These are phyloP conservation scores for Dynastes grantii DNA, from an alignment of 2,888 invertebrate species.

Conservation along the genomic window DNA sequence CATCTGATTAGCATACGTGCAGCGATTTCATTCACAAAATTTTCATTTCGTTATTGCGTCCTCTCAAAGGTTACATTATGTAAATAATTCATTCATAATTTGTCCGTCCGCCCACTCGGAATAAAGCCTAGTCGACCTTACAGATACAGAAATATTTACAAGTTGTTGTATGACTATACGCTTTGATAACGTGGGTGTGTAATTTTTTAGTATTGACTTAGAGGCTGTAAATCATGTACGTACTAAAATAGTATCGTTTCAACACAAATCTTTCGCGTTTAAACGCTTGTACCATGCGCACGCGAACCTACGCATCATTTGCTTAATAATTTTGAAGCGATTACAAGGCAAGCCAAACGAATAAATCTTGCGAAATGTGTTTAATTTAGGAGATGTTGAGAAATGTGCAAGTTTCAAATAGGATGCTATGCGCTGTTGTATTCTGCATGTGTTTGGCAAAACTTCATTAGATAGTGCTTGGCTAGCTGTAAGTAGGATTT, in stretches of 20 bases:
- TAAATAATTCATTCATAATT: constrained; percentile 47
- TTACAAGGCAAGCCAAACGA: constrained; percentile 8
- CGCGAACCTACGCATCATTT: constrained; percentile 55
- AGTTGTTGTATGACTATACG: constrained; percentile 1
- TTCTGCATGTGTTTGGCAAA: constrained; percentile 5
- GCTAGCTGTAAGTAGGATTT: too few species aligned
- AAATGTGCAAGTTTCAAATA: constrained; percentile 22
- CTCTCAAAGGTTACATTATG: constrained; percentile 44
- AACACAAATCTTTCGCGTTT: constrained; percentile 26
- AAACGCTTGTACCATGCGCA: background rate
- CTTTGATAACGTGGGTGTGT: constrained; percentile 40
- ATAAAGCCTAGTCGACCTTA: constrained; percentile 42
- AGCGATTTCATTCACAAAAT: constrained; percentile 42
- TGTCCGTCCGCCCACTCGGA: constrained; percentile 33
- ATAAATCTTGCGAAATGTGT: constrained; percentile 35
- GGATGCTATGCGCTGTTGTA: background rate
- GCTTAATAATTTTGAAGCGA: constrained; percentile 52
- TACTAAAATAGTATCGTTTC: constrained; percentile 29
- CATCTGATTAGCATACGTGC: constrained; percentile 22
- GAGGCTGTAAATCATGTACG: constrained; percentile 27
- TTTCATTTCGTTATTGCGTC: constrained; percentile 36
- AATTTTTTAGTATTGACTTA: constrained; percentile 29
- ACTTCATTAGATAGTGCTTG: background rate
- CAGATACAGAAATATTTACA: constrained; percentile 26
- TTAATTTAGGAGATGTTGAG: constrained; percentile 30